Base-by-base conservation (phyloP, 2,888 invertebrate species). In the Laothoe populi region DNA sequence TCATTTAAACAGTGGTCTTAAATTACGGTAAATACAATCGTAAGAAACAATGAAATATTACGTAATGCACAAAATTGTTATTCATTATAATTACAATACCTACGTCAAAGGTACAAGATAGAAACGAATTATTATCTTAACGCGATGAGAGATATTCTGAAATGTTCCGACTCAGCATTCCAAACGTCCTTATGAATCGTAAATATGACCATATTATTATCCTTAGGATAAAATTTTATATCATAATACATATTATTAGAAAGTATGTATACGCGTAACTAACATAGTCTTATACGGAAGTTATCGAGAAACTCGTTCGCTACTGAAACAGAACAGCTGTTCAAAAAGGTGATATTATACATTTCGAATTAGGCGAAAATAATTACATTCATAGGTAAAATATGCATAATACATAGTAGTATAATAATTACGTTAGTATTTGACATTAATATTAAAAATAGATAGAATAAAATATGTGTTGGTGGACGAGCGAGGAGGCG, bases 381-480 rank as follows among this genome's bases (percentile, higher is more conserved):
- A 90, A 92, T 91, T 88, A 90, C 88, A 91, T 92, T 89, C 82
- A 90, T 90, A 91, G 88, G 82, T 92, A 91, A 91, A 92, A 90
- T 91, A 92, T 88, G 91, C 87, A 73, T 87, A 84, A 74, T 89
- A 86, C 87, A 87, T 87, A 89, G 85, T 91, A 53, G 53, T 53
- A 53, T 35, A 53, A 87, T 90, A 89, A 90, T 91, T 89, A 92
- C 87, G 87, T 89, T 90, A 90, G 90, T 91, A 91, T 92, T 90
- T 91, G 91, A 92, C 90, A 90, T 91, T 91, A 90, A 88, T 92
- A 91, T 92, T 92, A 90, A 92, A 91, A 92, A 91, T 92, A 87
- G 88, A 89, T 87, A 89, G 91, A 92, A 90, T 91, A 90, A 91
- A 92, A 90, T 90, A 91, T 92, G 89, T 90, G 88, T 85, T 82